These are phyloP conservation scores for Epiblema foenella DNA, from an alignment of 2,888 invertebrate genomes.

Conservation along the genomic window DNA sequence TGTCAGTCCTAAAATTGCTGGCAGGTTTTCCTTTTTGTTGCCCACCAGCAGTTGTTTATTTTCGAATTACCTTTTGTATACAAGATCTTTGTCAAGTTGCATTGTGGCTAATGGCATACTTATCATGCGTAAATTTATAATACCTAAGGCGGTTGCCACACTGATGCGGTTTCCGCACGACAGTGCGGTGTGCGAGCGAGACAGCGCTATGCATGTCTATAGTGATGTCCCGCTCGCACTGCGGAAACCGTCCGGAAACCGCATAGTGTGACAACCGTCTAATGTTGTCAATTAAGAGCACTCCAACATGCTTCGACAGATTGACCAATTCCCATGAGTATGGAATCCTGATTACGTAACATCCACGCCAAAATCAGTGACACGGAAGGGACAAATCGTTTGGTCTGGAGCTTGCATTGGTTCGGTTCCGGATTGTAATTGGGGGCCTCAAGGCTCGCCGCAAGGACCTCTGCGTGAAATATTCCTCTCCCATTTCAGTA, in stretches of 20 bases:
- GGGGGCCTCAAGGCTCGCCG: conserved; percentile 62
- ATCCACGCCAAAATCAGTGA: conserved; percentile 65
- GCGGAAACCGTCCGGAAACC: too few species aligned
- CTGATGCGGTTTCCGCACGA: too few species aligned
- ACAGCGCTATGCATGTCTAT: too few species aligned
- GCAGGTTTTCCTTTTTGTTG: not conserved
- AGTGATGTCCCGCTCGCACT: too few species aligned
- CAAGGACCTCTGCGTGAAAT: conserved; percentile 67
- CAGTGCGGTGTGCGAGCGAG: too few species aligned
- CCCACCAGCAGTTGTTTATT: not conserved
- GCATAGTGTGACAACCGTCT: too few species aligned
- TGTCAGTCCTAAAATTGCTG: not conserved
- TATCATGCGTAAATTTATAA: not conserved
- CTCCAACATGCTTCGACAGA: conserved; percentile 47
- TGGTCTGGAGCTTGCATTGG: conserved; percentile 64
- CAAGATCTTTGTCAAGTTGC: not conserved
- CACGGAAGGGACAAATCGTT: conserved; percentile 77
- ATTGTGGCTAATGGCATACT: too few species aligned
- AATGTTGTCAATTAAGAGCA: conserved; percentile 48
- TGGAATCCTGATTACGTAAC: conserved; percentile 50
- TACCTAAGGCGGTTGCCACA: too few species aligned
- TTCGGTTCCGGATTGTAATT: conserved; percentile 63
- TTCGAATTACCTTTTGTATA: not conserved
- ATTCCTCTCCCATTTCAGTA: conserved; percentile 26
- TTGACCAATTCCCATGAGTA: conserved; percentile 25